Percentiles rank a stretch among this genome's conserved stretches.
These are phyloP conservation scores for Hydrozoanthus gracilis DNA, from an alignment of 92 coral and sea anemone genomes.

Conservation along the genomic window DNA sequence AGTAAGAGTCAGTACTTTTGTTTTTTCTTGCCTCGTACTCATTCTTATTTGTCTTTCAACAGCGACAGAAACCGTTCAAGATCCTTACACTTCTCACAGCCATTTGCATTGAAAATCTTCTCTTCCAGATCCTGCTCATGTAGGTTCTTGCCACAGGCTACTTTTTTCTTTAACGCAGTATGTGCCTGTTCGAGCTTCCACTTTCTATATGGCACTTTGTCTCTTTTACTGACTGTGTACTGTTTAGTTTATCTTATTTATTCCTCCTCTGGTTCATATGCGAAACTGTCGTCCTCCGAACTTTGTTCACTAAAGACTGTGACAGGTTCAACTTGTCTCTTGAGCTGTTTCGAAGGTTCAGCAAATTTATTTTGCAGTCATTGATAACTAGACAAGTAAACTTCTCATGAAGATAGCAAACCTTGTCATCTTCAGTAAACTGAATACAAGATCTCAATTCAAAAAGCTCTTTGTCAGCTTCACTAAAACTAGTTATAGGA, in stretches of 20 bases:
- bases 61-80: slow-evolving; percentile 24
- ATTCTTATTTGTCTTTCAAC: slow-evolving; percentile 23
- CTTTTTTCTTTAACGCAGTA: slow-evolving; percentile 11
- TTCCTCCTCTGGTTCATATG: slow-evolving; percentile 25
- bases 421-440: slow-evolving; percentile 23
- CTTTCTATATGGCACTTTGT: neutral
- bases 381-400: slow-evolving; percentile 31
- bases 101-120: neutral
- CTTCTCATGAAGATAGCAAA: slow-evolving; percentile 30
- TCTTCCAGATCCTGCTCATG: slow-evolving; percentile 17
- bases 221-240: slow-evolving; percentile 25
- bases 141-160: slow-evolving; percentile 10
- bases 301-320: neutral
- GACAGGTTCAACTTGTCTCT: slow-evolving; percentile 7
- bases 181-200: slow-evolving; percentile 7
- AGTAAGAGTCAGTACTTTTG: slow-evolving; percentile 17
- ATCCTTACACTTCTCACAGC: slow-evolving; percentile 24
- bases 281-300: neutral
- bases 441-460: slow-evolving; percentile 29
- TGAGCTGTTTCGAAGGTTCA: slow-evolving; percentile 18
- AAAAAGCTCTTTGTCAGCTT: slow-evolving; percentile 20
- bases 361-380: slow-evolving; percentile 22
- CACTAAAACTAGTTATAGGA: slow-evolving; percentile 16
- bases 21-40: slow-evolving; percentile 31
- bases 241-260: neutral